Evolutionary conservation across 2,113 vertebrate genomes (phyloP).

Genomic region (Myrmecophaga tridactyla): DNA sequence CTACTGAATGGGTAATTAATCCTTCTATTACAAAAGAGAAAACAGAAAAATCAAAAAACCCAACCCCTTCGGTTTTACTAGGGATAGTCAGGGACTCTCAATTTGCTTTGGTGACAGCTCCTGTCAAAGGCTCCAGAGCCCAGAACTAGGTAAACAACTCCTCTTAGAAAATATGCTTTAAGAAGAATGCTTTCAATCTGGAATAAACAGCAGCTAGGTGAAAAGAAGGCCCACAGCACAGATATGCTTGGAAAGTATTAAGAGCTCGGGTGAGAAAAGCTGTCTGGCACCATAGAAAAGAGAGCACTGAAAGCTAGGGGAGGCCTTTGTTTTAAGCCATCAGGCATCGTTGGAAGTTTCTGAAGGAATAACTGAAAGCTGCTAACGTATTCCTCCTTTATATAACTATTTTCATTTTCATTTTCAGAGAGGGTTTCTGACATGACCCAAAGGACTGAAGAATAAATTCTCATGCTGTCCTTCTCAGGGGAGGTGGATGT

Average conservation of each 20-base stretch:
- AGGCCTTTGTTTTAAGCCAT: background rate
- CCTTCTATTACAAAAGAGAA: background rate
- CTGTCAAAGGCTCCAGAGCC: background rate
- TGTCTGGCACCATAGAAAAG: fast-evolving
- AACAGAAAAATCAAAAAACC: too few species aligned
- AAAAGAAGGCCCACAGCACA: background rate
- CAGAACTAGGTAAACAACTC: background rate
- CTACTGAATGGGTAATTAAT: background rate
- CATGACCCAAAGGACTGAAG: background rate
- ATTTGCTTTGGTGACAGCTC: background rate
- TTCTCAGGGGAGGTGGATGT: background rate
- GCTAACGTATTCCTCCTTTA: background rate
- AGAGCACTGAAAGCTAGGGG: background rate
- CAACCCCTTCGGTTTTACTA: background rate
- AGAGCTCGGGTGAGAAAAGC: background rate
- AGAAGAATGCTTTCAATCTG: conserved; percentile 1
- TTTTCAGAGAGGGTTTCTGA: background rate
- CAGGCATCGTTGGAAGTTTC: background rate
- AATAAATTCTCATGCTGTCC: background rate
- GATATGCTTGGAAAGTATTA: background rate
- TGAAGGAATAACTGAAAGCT: background rate
- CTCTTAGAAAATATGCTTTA: background rate
- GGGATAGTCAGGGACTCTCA: background rate
- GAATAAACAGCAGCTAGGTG: background rate
- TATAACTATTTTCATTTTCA: background rate